These are phyloP conservation scores for Electrophaes corylata DNA, from an alignment of 2,888 invertebrate genomes.

Conservation along the genomic window DNA sequence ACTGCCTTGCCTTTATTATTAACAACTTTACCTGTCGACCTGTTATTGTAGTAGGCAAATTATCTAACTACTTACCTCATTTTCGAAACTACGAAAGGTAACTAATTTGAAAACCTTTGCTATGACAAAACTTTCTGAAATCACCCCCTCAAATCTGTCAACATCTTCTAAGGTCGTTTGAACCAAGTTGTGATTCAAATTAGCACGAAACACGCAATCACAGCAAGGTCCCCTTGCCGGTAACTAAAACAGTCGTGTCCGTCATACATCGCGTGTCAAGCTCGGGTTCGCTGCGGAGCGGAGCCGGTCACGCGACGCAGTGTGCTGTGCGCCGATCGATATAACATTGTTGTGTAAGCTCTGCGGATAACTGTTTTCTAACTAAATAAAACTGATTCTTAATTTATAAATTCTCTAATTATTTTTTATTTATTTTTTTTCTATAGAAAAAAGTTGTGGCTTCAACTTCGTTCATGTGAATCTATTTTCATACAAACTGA, in stretches of 20 bases:
- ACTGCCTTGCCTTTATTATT: neutral
- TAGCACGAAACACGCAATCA: conserved; percentile 18
- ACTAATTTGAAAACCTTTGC: neutral
- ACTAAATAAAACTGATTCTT: neutral
- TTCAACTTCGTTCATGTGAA: too few species aligned
- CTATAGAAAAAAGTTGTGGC: too few species aligned
- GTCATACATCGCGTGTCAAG: conserved; percentile 36
- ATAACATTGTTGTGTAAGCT: conserved; percentile 15
- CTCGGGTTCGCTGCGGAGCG: conserved; percentile 1
- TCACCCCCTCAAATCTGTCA: neutral
- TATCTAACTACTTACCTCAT: neutral
- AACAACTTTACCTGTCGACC: neutral
- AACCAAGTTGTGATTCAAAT: neutral
- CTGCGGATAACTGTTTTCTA: conserved; percentile 17
- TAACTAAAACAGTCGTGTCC: conserved; percentile 10
- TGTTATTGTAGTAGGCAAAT: neutral
- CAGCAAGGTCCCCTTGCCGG: conserved; percentile 15
- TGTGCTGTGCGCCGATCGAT: conserved; percentile 29
- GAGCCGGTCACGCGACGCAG: conserved; percentile 28
- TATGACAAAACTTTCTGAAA: neutral
- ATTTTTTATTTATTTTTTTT: too few species aligned
- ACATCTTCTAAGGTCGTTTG: neutral
- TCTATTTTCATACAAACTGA: too few species aligned
- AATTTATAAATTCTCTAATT: too few species aligned
- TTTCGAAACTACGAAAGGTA: neutral